Conservation (phyloP, 1,140 invertebrate species). For the Belonocnema kinseyi region DNA sequence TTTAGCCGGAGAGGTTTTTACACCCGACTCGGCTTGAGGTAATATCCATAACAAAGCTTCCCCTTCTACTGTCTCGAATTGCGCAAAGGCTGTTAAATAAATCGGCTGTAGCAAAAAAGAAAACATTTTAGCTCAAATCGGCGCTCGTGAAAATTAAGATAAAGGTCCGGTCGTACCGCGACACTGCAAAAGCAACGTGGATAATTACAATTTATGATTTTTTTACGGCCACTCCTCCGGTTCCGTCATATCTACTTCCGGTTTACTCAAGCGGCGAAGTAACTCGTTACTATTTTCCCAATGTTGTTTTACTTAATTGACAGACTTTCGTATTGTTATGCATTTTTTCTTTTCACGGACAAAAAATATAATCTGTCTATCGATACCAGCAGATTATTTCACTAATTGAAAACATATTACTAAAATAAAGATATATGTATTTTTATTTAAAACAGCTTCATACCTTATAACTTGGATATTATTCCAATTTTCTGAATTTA, state of each 20-base stretch:
- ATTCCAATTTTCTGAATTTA: too few species aligned
- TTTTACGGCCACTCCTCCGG: conserved; percentile 14
- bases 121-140: conserved; percentile 54
- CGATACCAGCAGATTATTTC: too few species aligned
- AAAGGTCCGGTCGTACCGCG: conserved; percentile 4
- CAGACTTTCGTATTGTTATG: too few species aligned
- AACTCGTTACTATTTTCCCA: neutral
- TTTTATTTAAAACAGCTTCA: too few species aligned
- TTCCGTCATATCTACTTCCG: neutral
- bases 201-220: conserved; percentile 33
- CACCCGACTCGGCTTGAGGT: conserved; percentile 49
- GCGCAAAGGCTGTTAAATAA: conserved; percentile 54
- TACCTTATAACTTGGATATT: too few species aligned
- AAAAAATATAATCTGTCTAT: too few species aligned
- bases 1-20: conserved; percentile 52
- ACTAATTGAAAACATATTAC: too few species aligned
- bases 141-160: conserved; percentile 46
- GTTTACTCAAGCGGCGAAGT: neutral
- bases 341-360: too few species aligned
- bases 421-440: too few species aligned
- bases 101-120: conserved; percentile 53
- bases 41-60: conserved; percentile 60
- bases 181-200: neutral
- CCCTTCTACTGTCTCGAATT: conserved; percentile 35
- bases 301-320: neutral